Conservation (phyloP, 2,797 vertebrate species). For the Sebastes iracundus region DNA sequence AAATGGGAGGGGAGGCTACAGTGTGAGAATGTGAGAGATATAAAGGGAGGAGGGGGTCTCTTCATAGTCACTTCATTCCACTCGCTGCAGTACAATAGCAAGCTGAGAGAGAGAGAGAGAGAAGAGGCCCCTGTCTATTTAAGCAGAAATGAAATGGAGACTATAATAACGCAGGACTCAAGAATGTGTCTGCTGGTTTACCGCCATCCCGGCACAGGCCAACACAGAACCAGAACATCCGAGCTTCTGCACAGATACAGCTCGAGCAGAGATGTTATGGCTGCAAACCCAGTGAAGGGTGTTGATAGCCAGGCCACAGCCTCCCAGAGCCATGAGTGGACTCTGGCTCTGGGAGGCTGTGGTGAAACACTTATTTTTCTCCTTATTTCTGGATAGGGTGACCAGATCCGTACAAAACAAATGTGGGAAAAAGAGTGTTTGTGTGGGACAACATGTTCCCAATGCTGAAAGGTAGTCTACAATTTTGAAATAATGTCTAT, state of each 20-base stretch:
- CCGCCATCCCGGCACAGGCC: constrained; percentile 32
- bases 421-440: too few relatives aligned
- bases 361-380: constrained; percentile 32
- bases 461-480: too few relatives aligned
- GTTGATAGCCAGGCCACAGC: constrained; percentile 42
- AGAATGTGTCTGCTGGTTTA: constrained; percentile 67
- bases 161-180: constrained; percentile 51
- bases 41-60: constrained; percentile 16
- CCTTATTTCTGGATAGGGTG: neutral
- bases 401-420: too few relatives aligned
- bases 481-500: too few relatives aligned
- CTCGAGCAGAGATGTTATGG: constrained; percentile 49
- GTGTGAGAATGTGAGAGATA: constrained; percentile 39
- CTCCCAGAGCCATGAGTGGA: constrained; percentile 1
- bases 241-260: constrained; percentile 12
- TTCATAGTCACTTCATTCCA: constrained; percentile 27
- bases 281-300: constrained; percentile 39
- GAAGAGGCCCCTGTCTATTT: constrained; percentile 40
- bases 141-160: constrained; percentile 55
- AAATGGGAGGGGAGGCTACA: constrained; percentile 25
- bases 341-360: neutral
- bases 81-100: constrained; percentile 31
- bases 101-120: constrained; percentile 31
- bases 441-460: too few relatives aligned
- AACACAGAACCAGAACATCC: constrained; percentile 30